Evolutionary conservation across 2,888 invertebrate genomes (phyloP).

Genomic region (Amiota communis): DNA sequence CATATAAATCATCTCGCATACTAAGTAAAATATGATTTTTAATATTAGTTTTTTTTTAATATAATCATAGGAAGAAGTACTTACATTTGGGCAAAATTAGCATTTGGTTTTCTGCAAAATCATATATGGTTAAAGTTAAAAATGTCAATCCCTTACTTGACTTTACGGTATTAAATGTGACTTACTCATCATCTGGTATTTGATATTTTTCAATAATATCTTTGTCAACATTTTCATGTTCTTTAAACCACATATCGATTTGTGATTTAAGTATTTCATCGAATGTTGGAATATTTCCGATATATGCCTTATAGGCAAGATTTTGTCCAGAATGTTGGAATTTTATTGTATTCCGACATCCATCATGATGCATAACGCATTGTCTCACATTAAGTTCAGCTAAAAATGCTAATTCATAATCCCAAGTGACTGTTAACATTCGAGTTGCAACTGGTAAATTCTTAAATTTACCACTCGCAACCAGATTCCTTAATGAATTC

Average conservation of each 20-base stretch:
- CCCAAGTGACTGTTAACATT: slow-evolving; percentile 27
- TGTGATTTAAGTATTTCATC: neutral
- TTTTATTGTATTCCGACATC: neutral
- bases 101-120: neutral
- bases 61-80: neutral
- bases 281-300: neutral
- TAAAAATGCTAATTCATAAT: slow-evolving; percentile 22
- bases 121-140: neutral
- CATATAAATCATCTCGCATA: neutral
- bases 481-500: slow-evolving; percentile 34
- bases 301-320: neutral
- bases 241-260: slow-evolving; percentile 10
- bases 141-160: too few species aligned
- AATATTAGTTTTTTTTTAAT: neutral
- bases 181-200: too few species aligned
- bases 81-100: slow-evolving; percentile 6
- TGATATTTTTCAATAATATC: too few species aligned
- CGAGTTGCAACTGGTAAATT: slow-evolving; percentile 21
- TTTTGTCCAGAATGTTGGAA: slow-evolving; percentile 4
- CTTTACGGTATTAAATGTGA: too few species aligned
- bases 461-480: slow-evolving; percentile 31
- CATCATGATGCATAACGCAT: neutral
- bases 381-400: slow-evolving; percentile 12
- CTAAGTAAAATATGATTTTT: neutral
- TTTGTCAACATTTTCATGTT: neutral